These are phyloP conservation scores for Zaprionus lachaisei DNA, from an alignment of 1,140 invertebrate species.

Conservation along the genomic window DNA sequence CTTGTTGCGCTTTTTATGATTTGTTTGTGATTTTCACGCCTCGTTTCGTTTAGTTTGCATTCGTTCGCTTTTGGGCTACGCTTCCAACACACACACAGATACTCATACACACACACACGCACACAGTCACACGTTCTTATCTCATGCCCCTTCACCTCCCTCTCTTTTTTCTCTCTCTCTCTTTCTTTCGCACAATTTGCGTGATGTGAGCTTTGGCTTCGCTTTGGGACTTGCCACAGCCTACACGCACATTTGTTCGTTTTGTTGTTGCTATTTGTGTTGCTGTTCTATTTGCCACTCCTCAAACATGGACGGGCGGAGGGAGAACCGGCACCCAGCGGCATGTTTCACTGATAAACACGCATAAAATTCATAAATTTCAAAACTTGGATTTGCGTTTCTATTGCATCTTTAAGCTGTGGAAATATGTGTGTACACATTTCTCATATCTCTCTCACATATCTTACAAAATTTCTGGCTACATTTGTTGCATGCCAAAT, in stretches of 20 bases:
- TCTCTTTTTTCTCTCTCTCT: neutral
- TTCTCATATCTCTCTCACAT: neutral
- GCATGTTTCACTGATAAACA: slow-evolving; percentile 78
- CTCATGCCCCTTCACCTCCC: slow-evolving; percentile 20
- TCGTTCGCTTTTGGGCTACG: slow-evolving; percentile 56
- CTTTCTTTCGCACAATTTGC: slow-evolving; percentile 24
- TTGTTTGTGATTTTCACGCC: slow-evolving; percentile 80
- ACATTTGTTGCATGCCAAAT: slow-evolving; percentile 68
- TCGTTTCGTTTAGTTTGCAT: slow-evolving; percentile 70
- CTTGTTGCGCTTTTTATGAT: slow-evolving; percentile 80
- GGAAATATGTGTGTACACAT: slow-evolving; percentile 49
- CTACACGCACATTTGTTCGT: slow-evolving; percentile 23
- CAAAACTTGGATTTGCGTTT: slow-evolving; percentile 52
- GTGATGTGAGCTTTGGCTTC: slow-evolving; percentile 57
- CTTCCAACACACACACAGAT: slow-evolving; percentile 18
- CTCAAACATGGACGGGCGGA: no score
- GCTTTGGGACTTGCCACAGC: slow-evolving; percentile 43
- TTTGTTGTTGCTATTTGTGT: slow-evolving; percentile 8
- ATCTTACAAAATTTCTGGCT: slow-evolving; percentile 29
- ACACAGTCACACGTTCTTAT: slow-evolving; percentile 34
- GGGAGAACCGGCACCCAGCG: slow-evolving; percentile 20
- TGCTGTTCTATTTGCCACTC: slow-evolving; percentile 2
- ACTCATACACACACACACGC: neutral
- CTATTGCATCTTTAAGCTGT: slow-evolving; percentile 56
- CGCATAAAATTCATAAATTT: slow-evolving; percentile 81